Evolutionary conservation across 2,888 invertebrate genomes (phyloP).

Genomic region (Nebria salina): DNA sequence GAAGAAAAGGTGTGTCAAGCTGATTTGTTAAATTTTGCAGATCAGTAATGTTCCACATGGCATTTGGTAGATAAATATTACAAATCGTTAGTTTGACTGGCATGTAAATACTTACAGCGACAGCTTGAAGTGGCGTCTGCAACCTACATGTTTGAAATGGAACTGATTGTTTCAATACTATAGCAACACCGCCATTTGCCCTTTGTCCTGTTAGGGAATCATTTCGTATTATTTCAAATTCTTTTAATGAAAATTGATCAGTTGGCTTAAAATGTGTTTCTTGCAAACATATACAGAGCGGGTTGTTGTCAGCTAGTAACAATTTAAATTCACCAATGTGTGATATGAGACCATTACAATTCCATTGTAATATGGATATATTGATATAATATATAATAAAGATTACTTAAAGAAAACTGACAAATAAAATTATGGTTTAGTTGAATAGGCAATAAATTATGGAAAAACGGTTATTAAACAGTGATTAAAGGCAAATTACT

Average conservation of each 20-base stretch:
- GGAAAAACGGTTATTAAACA: too few species aligned
- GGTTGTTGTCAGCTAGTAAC: constrained; percentile 13
- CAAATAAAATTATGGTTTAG: too few species aligned
- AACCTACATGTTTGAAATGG: background rate
- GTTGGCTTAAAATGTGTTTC: constrained; percentile 24
- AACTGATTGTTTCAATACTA: constrained; percentile 40
- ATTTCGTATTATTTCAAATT: constrained; percentile 12
- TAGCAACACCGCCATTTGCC: constrained; percentile 50
- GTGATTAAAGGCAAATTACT: too few species aligned
- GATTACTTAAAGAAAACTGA: too few species aligned
- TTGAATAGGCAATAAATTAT: too few species aligned
- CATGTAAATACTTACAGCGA: too few species aligned
- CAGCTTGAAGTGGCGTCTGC: too few species aligned
- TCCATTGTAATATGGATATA: background rate
- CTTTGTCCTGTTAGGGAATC: background rate
- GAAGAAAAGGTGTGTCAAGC: too few species aligned
- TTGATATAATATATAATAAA: background rate
- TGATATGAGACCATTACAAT: background rate
- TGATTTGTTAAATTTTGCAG: too few species aligned
- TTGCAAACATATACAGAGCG: constrained; percentile 16
- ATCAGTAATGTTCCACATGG: too few species aligned
- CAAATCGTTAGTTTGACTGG: too few species aligned
- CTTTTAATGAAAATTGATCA: background rate
- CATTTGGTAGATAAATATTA: too few species aligned
- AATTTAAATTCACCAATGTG: constrained; percentile 14